phyloP scores from a whole-genome alignment of 2,888 invertebrate genomes.

The Macrophya alboannulata region DNA sequence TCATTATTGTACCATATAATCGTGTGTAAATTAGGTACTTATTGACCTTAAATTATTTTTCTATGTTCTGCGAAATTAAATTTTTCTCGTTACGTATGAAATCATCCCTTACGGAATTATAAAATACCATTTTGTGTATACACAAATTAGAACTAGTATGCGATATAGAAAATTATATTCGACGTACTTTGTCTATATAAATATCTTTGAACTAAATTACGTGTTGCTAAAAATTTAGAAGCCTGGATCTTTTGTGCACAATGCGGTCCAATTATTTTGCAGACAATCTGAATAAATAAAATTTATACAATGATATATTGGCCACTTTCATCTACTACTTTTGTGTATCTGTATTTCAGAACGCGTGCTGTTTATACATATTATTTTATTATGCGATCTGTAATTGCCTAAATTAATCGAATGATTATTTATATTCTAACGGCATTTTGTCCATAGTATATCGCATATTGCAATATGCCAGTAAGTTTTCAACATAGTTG shows the following conservation, averaged over 20 bases:
- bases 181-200: not conserved
- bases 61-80: not conserved
- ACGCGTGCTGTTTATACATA: not conserved
- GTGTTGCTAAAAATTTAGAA: not conserved
- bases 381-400: not conserved
- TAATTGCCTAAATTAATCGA: conserved; percentile 4
- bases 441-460: not conserved
- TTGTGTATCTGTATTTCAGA: conserved; percentile 21
- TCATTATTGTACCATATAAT: conserved; percentile 16
- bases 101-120: not conserved
- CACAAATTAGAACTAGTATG: conserved; percentile 25
- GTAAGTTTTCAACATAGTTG: not conserved
- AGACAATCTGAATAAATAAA: conserved; percentile 7
- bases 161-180: conserved; percentile 22
- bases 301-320: not conserved
- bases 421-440: conserved; percentile 17
- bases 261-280: conserved; percentile 47
- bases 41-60: conserved; percentile 38
- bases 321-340: not conserved
- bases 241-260: conserved; percentile 47
- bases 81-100: not conserved
- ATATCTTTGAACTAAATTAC: not conserved
- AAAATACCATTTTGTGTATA: not conserved
- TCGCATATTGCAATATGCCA: conserved; percentile 8
- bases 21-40: conserved; percentile 34